These are phyloP conservation scores for Fratercula arctica DNA, from an alignment of 2,797 vertebrate genomes.

Conservation along the genomic window DNA sequence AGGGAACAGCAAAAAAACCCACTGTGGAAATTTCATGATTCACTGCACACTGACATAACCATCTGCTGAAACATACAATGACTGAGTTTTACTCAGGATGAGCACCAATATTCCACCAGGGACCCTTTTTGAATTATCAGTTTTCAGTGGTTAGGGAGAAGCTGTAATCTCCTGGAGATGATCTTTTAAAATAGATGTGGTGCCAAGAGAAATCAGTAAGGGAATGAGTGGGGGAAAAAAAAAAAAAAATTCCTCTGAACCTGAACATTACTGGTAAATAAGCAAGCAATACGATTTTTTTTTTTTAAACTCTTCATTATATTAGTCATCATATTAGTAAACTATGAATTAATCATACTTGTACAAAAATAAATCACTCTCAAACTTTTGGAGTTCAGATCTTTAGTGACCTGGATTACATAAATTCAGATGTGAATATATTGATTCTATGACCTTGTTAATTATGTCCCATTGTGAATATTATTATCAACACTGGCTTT, in stretches of 20 bases:
- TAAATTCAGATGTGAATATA: not conserved
- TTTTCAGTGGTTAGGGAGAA: constrained; percentile 1
- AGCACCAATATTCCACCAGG: not conserved
- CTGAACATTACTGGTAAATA: not conserved
- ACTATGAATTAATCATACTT: not conserved
- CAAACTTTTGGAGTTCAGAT: not conserved
- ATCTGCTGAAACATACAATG: constrained; percentile 34
- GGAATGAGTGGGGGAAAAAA: not conserved
- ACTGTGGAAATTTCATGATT: constrained; percentile 46
- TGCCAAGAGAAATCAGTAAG: not conserved
- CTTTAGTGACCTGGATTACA: not conserved
- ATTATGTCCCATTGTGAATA: not conserved
- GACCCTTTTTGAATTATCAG: not conserved
- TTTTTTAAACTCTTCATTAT: not conserved
- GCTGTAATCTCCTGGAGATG: constrained; percentile 47
- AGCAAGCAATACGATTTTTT: not conserved
- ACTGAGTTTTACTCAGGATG: not conserved
- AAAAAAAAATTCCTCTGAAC: not conserved
- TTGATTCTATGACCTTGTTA: not conserved
- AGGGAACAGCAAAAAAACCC: not conserved
- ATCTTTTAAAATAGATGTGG: not conserved
- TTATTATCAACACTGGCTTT: not conserved
- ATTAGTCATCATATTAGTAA: not conserved
- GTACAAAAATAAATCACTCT: not conserved
- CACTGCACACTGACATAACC: constrained; percentile 35